Percentiles rank a stretch among this genome's conserved stretches.
Evolutionary conservation across 1,140 invertebrate genomes (phyloP).

Genomic region (Drosophila busckii): DNA sequence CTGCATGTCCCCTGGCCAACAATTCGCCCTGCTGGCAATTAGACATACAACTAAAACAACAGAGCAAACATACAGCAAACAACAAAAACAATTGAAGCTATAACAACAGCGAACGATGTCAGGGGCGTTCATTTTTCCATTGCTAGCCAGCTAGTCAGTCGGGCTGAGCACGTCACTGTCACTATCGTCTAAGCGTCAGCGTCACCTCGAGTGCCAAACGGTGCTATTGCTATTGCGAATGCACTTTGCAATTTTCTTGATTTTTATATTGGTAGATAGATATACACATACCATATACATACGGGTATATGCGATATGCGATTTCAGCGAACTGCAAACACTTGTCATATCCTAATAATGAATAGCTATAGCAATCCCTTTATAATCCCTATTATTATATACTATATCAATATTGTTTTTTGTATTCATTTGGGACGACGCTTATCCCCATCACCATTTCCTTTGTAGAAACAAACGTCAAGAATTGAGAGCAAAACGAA

Average conservation of each 20-base stretch:
- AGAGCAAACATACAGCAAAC: conserved; percentile 8
- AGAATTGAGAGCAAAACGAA: no score
- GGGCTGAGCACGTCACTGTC: conserved; percentile 72
- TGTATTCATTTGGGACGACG: no score
- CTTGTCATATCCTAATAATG: no score
- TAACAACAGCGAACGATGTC: conserved; percentile 65
- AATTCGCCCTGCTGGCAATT: conserved; percentile 60
- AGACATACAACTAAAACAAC: conserved; percentile 58
- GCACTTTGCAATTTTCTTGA: conserved; percentile 75
- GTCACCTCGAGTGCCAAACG: conserved; percentile 53
- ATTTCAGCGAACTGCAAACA: no score
- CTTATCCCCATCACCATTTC: no score
- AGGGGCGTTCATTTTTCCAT: conserved; percentile 75
- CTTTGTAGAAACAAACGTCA: no score
- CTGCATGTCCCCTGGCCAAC: conserved; percentile 50
- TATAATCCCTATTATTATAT: no score
- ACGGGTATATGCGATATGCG: conserved; percentile 6
- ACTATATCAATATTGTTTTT: no score
- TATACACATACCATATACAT: not conserved
- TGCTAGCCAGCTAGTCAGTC: conserved; percentile 68
- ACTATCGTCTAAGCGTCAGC: conserved; percentile 42
- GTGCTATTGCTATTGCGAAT: conserved; percentile 72
- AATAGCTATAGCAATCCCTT: no score
- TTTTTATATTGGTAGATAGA: conserved; percentile 57
- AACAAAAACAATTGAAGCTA: not conserved